Evolutionary conservation across 2,113 vertebrate genomes (phyloP), one percentile per base, ranked within the genome.

Genomic region (Seriola dumerili): DNA sequence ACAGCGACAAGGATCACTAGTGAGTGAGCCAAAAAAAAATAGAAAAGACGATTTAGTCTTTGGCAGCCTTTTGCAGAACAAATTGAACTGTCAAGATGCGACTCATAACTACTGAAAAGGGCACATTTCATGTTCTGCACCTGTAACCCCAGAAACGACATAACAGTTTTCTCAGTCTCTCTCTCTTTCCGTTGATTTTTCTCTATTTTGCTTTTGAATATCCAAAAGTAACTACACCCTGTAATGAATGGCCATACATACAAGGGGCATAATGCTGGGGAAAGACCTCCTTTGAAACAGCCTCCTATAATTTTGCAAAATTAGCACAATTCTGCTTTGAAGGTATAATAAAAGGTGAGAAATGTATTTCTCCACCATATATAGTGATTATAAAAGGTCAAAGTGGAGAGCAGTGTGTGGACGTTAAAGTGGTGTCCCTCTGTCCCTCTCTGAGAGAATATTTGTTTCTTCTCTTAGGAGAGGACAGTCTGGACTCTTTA

Each of bases 61-160:
- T 64, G 66, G 52, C 68, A 72, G 52, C 73, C 75, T 65, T 76
- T 83, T 68, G 13, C 40, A 50, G 69, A 91, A 75, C 71, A 87
- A 80, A 87, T 72, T 78, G 61, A 91, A 81, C 72, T 83, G 87
- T 87, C 76, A 85, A 67, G 58, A 74, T 77, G 69, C 5, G 23
- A 62, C 62, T 91, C 54, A 68, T 69, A 67, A 75, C 62, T 64
- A 63, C 80, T 72, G 77, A 75, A 84, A 78, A 85, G 55, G 72
- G 81, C 76, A 71, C 17, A 38, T 85, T 87, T 83, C 44, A 72
- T 50, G 32, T 88, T 79, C 52, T 78, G 54, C 74, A 84, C 62
- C 67, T 86, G 69, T 57, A 77, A 67, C 16, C 52, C 17, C 5
- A 50, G 38, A 69, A 81, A 66, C 61, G 64, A 52, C 57, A 55